Evolutionary conservation across 2,888 invertebrate species (phyloP).

Genomic region (Cordilura impudica): DNA sequence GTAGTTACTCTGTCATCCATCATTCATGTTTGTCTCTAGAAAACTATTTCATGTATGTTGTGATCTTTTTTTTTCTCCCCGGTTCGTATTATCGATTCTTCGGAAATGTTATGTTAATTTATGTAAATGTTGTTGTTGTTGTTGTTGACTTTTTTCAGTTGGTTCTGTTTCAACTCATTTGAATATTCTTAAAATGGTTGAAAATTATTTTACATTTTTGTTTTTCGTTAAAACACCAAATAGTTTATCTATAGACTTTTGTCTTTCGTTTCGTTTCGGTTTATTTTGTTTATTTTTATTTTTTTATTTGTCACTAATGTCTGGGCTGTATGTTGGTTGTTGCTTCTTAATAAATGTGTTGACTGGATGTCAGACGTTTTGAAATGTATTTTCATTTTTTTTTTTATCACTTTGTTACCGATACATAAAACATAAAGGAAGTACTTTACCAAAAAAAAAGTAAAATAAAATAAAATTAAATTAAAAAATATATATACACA

Average conservation of each 20-base stretch:
- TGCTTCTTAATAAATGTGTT: constrained; percentile 29
- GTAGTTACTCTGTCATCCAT: background rate
- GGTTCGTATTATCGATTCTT: constrained; percentile 16
- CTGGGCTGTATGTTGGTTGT: background rate
- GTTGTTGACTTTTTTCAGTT: background rate
- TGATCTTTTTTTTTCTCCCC: background rate
- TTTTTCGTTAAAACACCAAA: constrained; percentile 29
- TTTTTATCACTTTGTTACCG: background rate
- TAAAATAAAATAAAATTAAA: too few relatives aligned
- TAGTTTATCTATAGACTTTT: constrained; percentile 1
- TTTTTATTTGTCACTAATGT: constrained; percentile 5
- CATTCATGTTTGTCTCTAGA: too few relatives aligned
- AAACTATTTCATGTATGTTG: background rate
- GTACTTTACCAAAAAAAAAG: background rate
- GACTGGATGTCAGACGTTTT: constrained; percentile 44
- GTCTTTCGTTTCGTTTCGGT: background rate
- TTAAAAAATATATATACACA: too few relatives aligned
- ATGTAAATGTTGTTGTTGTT: too few relatives aligned
- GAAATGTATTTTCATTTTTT: constrained; percentile 1
- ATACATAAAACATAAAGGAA: background rate
- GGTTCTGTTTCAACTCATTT: background rate
- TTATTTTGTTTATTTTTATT: too few relatives aligned
- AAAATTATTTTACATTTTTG: constrained; percentile 28
- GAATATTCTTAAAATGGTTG: constrained; percentile 23
- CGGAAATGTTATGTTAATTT: constrained; percentile 19